phyloP scores from a whole-genome alignment of 2,797 vertebrate species.

The Malacoraja senta region DNA sequence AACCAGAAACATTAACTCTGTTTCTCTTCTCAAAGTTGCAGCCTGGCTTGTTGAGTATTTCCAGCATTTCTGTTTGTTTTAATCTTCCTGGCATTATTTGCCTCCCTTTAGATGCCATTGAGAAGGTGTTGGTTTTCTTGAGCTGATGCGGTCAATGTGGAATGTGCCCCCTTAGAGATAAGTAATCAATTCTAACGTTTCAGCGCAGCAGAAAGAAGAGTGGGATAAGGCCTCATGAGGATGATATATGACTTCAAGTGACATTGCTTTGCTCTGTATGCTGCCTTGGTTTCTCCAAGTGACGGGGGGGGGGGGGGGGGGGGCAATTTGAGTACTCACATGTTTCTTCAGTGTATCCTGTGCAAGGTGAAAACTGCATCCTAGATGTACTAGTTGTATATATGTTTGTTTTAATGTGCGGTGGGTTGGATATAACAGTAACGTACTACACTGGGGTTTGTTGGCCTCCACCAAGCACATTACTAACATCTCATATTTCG shows the following conservation, averaged over 20 bases:
- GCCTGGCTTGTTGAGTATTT: no score
- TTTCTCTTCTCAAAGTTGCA: no score
- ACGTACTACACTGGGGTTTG: background rate
- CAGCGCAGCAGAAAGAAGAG: background rate
- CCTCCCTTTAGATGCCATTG: background rate
- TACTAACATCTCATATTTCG: no score
- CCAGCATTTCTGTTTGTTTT: no score
- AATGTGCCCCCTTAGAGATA: background rate
- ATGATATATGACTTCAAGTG: background rate
- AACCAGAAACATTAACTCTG: no score
- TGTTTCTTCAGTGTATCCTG: background rate
- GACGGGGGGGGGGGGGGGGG: no score
- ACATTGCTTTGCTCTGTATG: background rate
- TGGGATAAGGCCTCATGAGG: background rate
- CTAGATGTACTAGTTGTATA: background rate
- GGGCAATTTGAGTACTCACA: background rate
- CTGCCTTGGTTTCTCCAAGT: background rate
- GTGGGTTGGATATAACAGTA: background rate
- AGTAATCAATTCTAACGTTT: background rate
- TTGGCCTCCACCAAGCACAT: background rate
- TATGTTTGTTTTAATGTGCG: no score
- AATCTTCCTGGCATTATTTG: background rate
- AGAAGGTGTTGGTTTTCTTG: background rate
- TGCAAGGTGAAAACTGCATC: background rate
- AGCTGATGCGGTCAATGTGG: background rate